Percentiles rank a stretch among this genome's conserved stretches.
These are phyloP conservation scores for Proctacanthus coquilletti DNA, from an alignment of 1,140 invertebrate genomes.

Conservation along the genomic window DNA sequence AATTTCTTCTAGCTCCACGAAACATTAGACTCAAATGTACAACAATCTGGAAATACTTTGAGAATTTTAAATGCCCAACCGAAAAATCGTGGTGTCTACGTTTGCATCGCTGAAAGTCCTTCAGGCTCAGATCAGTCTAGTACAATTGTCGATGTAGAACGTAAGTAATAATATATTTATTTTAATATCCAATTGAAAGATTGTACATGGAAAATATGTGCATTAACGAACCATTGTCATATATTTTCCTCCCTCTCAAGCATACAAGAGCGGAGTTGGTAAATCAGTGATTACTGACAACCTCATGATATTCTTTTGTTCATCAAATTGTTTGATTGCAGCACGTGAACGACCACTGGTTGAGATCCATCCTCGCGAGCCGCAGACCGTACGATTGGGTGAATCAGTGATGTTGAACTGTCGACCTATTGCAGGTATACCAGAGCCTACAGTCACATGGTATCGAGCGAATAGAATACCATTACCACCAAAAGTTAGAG, in stretches of 20 bases:
- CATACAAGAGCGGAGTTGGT: slow-evolving; percentile 29
- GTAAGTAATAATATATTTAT: slow-evolving; percentile 40
- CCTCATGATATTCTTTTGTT: slow-evolving; percentile 27
- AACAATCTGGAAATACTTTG: slow-evolving; percentile 50
- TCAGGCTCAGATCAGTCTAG: slow-evolving; percentile 43
- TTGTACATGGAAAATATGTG: too few species aligned
- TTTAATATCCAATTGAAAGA: too few species aligned
- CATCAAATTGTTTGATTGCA: slow-evolving; percentile 35
- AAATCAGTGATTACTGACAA: slow-evolving; percentile 27
- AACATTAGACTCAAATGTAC: slow-evolving; percentile 41
- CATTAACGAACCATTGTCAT: too few species aligned
- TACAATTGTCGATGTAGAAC: slow-evolving; percentile 69
- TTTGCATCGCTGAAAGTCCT: slow-evolving; percentile 49
- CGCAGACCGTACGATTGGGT: slow-evolving; percentile 46
- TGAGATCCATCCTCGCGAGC: slow-evolving; percentile 54
- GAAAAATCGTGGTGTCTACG: slow-evolving; percentile 62
- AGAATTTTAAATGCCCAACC: slow-evolving; percentile 53
- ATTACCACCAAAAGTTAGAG: slow-evolving; percentile 35
- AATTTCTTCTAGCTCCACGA: slow-evolving; percentile 19
- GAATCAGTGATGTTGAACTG: slow-evolving; percentile 63
- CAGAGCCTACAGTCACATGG: slow-evolving; percentile 64
- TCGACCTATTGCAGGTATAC: slow-evolving; percentile 53
- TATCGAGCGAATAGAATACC: slow-evolving; percentile 47
- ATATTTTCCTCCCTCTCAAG: slow-evolving; percentile 8
- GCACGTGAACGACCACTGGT: slow-evolving; percentile 64